A percentile compares a stretch with the other conserved stretches of the same genome.
Conservation (phyloP, 2,888 invertebrate species). For the Lasioglossum calceatum region DNA sequence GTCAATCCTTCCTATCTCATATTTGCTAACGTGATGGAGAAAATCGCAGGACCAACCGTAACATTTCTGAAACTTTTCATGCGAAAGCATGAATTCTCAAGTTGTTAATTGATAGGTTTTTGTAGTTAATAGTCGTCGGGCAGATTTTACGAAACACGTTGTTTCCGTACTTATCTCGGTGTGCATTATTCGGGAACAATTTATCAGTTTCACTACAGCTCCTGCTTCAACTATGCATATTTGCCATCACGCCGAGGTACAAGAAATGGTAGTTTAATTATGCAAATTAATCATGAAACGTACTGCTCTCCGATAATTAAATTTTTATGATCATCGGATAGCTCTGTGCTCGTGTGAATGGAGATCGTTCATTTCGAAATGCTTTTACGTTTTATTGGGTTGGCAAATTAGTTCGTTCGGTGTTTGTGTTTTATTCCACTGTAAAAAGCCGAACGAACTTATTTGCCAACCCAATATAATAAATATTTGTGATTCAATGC, state of each 20-base stretch:
- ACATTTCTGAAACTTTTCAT: neutral
- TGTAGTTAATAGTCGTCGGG: neutral
- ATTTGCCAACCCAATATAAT: too few species aligned
- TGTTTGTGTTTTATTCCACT: too few species aligned
- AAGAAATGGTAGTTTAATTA: neutral
- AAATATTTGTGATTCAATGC: neutral
- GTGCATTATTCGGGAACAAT: constrained; percentile 8
- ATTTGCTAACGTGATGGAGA: neutral
- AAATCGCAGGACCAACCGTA: neutral
- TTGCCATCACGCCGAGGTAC: neutral
- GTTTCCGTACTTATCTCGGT: neutral
- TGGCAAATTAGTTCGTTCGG: too few species aligned
- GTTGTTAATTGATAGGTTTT: neutral
- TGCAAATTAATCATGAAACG: neutral
- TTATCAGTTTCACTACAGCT: neutral
- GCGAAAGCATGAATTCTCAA: neutral
- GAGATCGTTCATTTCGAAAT: neutral
- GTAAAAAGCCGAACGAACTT: too few species aligned
- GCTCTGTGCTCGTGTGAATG: neutral
- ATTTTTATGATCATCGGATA: neutral
- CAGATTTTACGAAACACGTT: neutral
- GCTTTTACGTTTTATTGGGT: neutral
- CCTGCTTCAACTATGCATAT: neutral
- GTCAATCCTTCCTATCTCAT: neutral
- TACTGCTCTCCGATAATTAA: neutral